These are phyloP conservation scores for Clarias pachynema DNA, from an alignment of 2,797 vertebrate genomes.

Conservation along the genomic window DNA sequence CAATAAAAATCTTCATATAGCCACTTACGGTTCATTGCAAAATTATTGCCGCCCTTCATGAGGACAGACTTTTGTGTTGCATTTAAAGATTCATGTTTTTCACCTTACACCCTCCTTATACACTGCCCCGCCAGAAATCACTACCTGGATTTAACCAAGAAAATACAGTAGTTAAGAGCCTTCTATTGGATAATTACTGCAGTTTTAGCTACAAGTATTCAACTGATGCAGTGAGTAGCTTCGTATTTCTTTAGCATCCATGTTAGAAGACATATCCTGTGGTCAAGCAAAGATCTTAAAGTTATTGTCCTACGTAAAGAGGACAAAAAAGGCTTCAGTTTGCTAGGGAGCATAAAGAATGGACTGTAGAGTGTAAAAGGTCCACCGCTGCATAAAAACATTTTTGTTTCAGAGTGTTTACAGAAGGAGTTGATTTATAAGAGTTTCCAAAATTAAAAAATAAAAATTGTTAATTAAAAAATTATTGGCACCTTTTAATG, in stretches of 20 bases:
- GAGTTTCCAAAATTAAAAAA: not conserved
- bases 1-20: not conserved
- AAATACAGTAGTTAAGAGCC: too few species aligned
- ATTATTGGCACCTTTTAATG: not conserved
- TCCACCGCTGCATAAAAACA: not conserved
- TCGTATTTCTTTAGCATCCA: too few species aligned
- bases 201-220: too few species aligned
- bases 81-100: not conserved
- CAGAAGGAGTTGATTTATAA: not conserved
- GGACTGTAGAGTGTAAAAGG: not conserved
- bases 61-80: not conserved
- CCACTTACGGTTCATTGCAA: not conserved
- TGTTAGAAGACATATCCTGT: too few species aligned
- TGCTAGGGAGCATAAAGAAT: too few species aligned
- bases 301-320: too few species aligned
- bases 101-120: not conserved
- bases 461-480: not conserved
- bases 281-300: too few species aligned
- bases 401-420: not conserved
- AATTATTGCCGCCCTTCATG: not conserved
- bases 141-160: too few species aligned
- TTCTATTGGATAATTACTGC: too few species aligned
- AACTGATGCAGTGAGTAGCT: too few species aligned
- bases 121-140: too few species aligned
- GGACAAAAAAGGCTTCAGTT: too few species aligned